phyloP scores from a whole-genome alignment of 1,140 invertebrate species.

The Brachionus sp. region DNA sequence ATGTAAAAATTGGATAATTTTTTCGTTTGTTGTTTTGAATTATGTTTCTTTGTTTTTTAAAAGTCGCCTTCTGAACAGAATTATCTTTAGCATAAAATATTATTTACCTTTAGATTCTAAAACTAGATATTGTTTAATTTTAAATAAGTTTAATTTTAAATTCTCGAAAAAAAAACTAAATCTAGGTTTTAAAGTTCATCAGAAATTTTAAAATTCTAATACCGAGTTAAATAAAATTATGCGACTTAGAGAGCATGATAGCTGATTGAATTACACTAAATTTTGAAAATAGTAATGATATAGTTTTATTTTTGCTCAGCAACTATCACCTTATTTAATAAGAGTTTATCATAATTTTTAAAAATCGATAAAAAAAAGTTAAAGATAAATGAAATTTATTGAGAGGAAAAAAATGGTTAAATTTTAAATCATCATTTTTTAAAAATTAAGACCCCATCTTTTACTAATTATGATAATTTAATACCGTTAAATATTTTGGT shows the following conservation, averaged over 20 bases:
- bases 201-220: neutral
- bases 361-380: neutral
- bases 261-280: neutral
- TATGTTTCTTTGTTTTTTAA: neutral
- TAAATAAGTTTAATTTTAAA: neutral
- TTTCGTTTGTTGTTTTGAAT: too few species aligned
- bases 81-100: neutral
- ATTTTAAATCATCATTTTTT: neutral
- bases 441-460: neutral
- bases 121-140: neutral
- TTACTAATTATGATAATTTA: neutral
- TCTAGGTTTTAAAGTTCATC: neutral
- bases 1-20: too few species aligned
- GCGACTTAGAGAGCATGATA: neutral
- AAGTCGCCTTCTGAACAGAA: neutral
- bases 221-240: slow-evolving; percentile 1
- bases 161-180: neutral
- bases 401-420: neutral
- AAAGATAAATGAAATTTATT: neutral
- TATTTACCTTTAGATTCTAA: neutral
- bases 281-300: neutral
- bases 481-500: neutral
- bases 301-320: neutral
- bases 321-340: neutral
- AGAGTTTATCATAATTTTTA: neutral